phyloP scores from a whole-genome alignment of 2,888 invertebrate species.

The Idaea straminata region DNA sequence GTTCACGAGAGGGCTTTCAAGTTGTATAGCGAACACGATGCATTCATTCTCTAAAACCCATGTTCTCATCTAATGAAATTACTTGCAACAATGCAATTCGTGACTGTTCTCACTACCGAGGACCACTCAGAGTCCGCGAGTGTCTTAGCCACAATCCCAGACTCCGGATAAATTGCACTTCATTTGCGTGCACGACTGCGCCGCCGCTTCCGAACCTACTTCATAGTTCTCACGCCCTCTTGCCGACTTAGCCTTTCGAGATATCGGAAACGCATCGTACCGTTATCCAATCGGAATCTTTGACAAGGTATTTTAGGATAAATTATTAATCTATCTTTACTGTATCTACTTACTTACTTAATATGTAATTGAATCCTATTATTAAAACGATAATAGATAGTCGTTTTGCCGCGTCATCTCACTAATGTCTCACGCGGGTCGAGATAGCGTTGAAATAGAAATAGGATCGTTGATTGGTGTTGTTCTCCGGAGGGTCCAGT shows the following conservation, averaged over 20 bases:
- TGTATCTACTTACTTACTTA: constrained; percentile 23
- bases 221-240: constrained; percentile 63
- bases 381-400: constrained; percentile 44
- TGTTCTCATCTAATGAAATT: constrained; percentile 57
- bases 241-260: constrained; percentile 39
- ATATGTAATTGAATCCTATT: constrained; percentile 44
- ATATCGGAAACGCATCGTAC: constrained; percentile 40
- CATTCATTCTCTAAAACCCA: constrained; percentile 22
- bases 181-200: constrained; percentile 62
- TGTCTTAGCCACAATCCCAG: constrained; percentile 54
- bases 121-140: constrained; percentile 40
- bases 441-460: constrained; percentile 48
- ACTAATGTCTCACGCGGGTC: constrained; percentile 51
- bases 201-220: constrained; percentile 42
- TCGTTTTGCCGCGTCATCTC: constrained; percentile 59
- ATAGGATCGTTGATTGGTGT: constrained; percentile 48
- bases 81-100: constrained; percentile 63
- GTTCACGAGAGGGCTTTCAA: constrained; percentile 6
- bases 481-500: constrained; percentile 29
- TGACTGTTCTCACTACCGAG: constrained; percentile 43
- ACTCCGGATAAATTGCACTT: constrained; percentile 66
- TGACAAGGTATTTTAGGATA: constrained; percentile 49
- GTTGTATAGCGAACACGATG: constrained; percentile 3
- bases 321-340: constrained; percentile 44
- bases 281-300: constrained; percentile 43